Conservation (phyloP, 2,888 invertebrate species). For the Dicyrtoma fusca region DNA sequence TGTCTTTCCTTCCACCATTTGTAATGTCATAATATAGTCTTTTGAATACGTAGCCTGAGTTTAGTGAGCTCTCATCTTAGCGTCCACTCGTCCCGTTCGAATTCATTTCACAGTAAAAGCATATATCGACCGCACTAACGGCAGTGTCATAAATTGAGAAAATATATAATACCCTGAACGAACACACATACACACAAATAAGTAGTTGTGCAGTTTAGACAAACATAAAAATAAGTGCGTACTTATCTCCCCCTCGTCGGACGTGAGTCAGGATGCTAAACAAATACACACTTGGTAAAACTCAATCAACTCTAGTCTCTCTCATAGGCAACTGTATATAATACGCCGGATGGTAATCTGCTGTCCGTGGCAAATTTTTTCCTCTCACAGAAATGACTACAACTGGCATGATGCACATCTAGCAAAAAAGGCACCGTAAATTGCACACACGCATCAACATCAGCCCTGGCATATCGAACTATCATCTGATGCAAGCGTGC, state of each 20-base stretch:
- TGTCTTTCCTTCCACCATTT: too few relatives aligned
- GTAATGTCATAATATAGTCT: too few relatives aligned
- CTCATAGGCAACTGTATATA: background rate
- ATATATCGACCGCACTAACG: conserved; percentile 17
- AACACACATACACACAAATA: background rate
- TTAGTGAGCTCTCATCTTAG: too few relatives aligned
- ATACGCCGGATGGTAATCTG: conserved; percentile 1
- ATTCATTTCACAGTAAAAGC: conserved; percentile 9
- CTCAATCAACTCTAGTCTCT: background rate
- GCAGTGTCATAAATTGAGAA: conserved; percentile 20
- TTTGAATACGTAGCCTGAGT: too few relatives aligned
- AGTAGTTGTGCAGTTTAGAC: too few relatives aligned
- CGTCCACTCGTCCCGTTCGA: background rate
- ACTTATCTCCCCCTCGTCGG: too few relatives aligned
- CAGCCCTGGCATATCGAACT: background rate
- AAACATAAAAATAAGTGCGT: too few relatives aligned
- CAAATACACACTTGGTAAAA: too few relatives aligned
- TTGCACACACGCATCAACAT: conserved; percentile 17
- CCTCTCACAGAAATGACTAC: background rate
- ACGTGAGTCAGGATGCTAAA: too few relatives aligned
- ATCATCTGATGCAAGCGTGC: conserved; percentile 15
- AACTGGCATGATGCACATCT: conserved; percentile 7
- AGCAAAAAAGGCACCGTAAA: conserved; percentile 28
- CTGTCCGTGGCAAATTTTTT: conserved; percentile 12
- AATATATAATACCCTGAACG: background rate